Conservation (phyloP, 2,113 vertebrate species). For the Chiloscyllium plagiosum region DNA sequence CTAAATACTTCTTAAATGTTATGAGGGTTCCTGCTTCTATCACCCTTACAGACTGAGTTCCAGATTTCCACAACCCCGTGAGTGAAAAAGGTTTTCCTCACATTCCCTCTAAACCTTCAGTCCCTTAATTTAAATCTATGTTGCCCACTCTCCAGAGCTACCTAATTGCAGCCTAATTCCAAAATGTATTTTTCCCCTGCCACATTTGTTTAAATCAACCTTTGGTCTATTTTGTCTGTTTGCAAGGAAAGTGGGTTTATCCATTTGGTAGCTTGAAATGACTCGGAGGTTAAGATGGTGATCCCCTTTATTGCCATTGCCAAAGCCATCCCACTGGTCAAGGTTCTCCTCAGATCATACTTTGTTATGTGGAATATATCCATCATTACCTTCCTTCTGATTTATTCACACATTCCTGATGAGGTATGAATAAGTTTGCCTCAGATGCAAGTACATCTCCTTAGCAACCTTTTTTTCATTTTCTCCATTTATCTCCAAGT, state of each 20-base stretch:
- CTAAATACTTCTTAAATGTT: too few species aligned
- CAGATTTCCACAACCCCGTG: too few species aligned
- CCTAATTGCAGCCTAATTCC: background rate
- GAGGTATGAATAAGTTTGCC: background rate
- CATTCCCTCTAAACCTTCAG: too few species aligned
- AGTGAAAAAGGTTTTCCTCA: too few species aligned
- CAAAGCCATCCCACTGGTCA: background rate
- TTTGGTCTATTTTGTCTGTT: background rate
- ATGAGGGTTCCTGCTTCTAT: too few species aligned
- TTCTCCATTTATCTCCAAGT: background rate
- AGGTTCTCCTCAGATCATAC: background rate
- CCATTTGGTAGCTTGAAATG: background rate
- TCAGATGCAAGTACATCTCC: background rate
- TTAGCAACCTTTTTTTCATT: background rate
- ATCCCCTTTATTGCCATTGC: background rate
- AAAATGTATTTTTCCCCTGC: background rate
- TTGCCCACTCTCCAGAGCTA: background rate
- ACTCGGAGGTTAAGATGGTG: background rate
- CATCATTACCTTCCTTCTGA: background rate
- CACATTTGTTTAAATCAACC: background rate
- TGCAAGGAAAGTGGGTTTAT: background rate
- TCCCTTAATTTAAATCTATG: too few species aligned
- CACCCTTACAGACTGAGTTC: too few species aligned
- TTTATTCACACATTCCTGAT: background rate
- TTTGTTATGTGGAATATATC: background rate